Evolutionary conservation across 35 echinoderm and acorn worm genomes (phyloP).

Genomic region (Stichopus chloronotus): DNA sequence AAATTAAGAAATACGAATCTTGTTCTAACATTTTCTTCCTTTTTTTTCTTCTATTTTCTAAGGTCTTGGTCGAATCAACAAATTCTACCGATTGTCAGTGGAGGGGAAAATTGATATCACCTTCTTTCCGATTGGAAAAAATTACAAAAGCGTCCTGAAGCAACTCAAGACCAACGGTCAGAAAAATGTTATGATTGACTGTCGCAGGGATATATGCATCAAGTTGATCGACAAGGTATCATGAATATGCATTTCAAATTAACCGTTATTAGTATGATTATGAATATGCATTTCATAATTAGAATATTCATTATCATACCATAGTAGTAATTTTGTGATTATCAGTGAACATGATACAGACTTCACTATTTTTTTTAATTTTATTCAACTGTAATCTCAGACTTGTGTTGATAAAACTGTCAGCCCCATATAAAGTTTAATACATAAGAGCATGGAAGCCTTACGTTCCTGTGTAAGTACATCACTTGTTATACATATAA

Average conservation of each 20-base stretch:
- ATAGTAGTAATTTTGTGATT: too few species aligned
- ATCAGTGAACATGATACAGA: too few species aligned
- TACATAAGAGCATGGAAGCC: too few species aligned
- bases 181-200: constrained; percentile 48
- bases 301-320: too few species aligned
- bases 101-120: background rate
- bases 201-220: constrained; percentile 42
- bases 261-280: background rate
- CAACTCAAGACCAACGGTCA: constrained; percentile 24
- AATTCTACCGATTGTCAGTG: constrained; percentile 50
- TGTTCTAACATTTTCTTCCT: background rate
- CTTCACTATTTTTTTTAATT: too few species aligned
- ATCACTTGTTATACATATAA: too few species aligned
- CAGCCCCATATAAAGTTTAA: too few species aligned
- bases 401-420: too few species aligned
- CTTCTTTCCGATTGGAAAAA: constrained; percentile 44
- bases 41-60: background rate
- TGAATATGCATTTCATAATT: too few species aligned
- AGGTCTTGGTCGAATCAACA: constrained; percentile 49
- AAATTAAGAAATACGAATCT: background rate
- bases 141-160: constrained; percentile 56
- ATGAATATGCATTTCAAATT: background rate
- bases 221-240: constrained; percentile 56
- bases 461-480: too few species aligned
- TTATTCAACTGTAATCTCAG: too few species aligned